Evolutionary conservation across 2,797 vertebrate genomes (phyloP), one percentile per base, ranked within the genome.

Genomic region (Natrix natrix): DNA sequence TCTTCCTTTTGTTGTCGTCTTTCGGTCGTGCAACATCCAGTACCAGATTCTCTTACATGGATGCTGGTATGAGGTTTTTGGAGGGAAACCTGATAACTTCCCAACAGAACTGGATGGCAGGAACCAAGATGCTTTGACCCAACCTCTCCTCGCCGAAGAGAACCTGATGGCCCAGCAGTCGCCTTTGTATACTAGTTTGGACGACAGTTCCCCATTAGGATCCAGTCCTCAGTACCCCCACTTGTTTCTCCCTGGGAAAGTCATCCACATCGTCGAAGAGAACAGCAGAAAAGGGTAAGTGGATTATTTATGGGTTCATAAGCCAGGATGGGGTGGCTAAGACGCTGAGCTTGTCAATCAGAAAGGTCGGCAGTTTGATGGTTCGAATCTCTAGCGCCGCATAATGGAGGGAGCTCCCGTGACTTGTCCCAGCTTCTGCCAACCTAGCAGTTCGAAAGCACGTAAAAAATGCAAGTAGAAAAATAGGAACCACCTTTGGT

Each of bases 21-120:
- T 26, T 0, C 2, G 48, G 5, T 61, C 69, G 55, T 69, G 4
- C n/a, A 22, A 78, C 37, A 10, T 78, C 3, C 96, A 99, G 99
- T 99, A 99, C 97, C 98, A 98, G 97, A 99, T 99, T 95, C 97
- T 99, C 96, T 97, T 99, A 95, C 98, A 94, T 0, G 99, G 99
- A 0, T 99, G 98, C 92, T 99, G 99, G 99, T 99, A 99, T 0
- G 99, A 99, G 96, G 95, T 99, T 12, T 99, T 99, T 1, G 99
- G 99, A 59, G 99, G 99, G 37, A 97, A 97, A 94, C 99, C 99
- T 0, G 98, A 98, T 0, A 97, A 99, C 94, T 98, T 98, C 87
- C 98, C 99, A 0, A 99, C 98, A 0, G 99, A 99, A 97, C 97
- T 99, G 98, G 99, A 99, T 2, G 98, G 98, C n/a, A 97, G 97